Base-by-base conservation (phyloP, 2,888 invertebrate species). In the Syrphus vitripennis region DNA sequence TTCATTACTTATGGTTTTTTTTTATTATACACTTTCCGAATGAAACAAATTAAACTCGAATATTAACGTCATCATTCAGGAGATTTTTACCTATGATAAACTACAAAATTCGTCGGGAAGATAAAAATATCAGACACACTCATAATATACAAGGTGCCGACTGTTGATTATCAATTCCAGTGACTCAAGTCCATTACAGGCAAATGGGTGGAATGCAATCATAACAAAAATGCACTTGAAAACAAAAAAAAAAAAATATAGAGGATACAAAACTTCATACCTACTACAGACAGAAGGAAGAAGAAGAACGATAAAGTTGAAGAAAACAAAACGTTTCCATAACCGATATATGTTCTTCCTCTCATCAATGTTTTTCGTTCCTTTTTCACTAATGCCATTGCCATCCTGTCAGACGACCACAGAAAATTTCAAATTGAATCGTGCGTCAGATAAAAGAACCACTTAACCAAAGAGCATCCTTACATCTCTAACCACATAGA, bases 401-500 rank as follows among this genome's bases (percentile, higher is more conserved):
- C 42, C 29, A 24, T 63, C 40, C 48, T 48, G 57, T 26, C 53
- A 10, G 63, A 42, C 34, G 63, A 40, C 72, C 65, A 53, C 72
- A 80, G 59, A 67, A 55, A 72, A 67, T 57, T 70, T 29, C 14
- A 79, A 80, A 84, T 83, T 83, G 63, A 84, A 84, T 84, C 80
- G 75, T 80, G 70, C 71, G 83, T 80, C 83, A 84, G 83, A 80
- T 84, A 71, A 76, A 84, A 42, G 75, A 75, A 84, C 83, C 83
- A 84, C 83, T 84, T 84, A 80, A 76, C 75, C 83, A 71, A 76
- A 80, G 75, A 84, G 76, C 80, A 72, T 84, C 80, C 57, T 57
- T 50, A 63, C 55, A 67, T 69, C 37, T 26, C 37, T 26, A 53
- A 76, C 37, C 72, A 65, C 48, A 71, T 71, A 42, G 67, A 61